Evolutionary conservation across 64 coral and sea anemone species (phyloP).

Genomic region (Montipora foliosa): DNA sequence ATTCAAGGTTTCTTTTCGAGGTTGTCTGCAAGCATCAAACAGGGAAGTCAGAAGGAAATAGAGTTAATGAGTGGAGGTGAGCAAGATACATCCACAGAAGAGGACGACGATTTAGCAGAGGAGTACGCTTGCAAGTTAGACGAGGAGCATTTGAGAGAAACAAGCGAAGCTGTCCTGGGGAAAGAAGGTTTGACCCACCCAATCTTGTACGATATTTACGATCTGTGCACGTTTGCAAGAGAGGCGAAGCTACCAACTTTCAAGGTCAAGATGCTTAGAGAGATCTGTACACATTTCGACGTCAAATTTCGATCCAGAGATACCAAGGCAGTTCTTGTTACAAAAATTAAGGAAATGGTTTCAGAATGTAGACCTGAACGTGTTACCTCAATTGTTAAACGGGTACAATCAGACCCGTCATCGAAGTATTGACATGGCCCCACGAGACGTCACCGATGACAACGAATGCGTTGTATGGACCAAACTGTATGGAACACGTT

Average conservation of each 20-base stretch:
- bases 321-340: conserved; percentile 24
- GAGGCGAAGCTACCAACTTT: conserved; percentile 24
- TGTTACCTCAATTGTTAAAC: no score
- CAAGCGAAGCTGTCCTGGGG: not conserved
- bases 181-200: conserved; percentile 24
- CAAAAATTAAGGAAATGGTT: conserved; percentile 31
- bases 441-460: no score
- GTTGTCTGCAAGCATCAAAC: conserved; percentile 23
- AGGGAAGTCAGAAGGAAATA: not conserved
- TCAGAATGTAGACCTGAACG: no score
- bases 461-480: no score
- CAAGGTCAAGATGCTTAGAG: conserved; percentile 49
- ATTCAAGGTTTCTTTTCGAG: conserved; percentile 57
- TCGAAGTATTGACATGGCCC: no score
- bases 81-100: conserved; percentile 12
- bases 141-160: not conserved
- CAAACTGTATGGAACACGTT: no score
- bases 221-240: conserved; percentile 29
- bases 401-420: no score
- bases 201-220: conserved; percentile 42
- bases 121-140: conserved; percentile 8
- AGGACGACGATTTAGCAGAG: conserved; percentile 6
- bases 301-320: not conserved
- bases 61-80: not conserved
- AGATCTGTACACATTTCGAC: conserved; percentile 36